These are phyloP conservation scores for Channa argus DNA, from an alignment of 2,113 vertebrate species.

Conservation along the genomic window DNA sequence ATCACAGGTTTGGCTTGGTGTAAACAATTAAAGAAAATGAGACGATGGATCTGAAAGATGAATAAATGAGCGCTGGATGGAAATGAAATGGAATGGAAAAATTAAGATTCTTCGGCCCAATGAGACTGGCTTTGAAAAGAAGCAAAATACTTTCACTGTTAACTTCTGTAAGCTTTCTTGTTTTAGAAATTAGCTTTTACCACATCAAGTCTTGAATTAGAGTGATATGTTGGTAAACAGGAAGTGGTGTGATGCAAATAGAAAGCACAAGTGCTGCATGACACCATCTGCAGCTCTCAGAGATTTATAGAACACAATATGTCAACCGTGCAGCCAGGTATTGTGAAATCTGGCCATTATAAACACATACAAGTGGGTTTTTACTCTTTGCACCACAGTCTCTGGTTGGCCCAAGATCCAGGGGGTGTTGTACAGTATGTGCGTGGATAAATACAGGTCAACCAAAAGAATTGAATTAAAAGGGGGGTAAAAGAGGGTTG, in stretches of 20 bases:
- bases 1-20: slow-evolving; percentile 45
- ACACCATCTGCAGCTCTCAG: slow-evolving; percentile 41
- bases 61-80: slow-evolving; percentile 11
- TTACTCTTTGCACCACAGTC: slow-evolving; percentile 44
- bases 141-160: not conserved
- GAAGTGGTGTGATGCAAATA: slow-evolving; percentile 46
- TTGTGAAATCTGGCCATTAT: slow-evolving; percentile 28
- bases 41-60: slow-evolving; percentile 31
- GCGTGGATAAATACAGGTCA: slow-evolving; percentile 31
- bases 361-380: slow-evolving; percentile 47
- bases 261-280: slow-evolving; percentile 51
- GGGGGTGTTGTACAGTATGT: slow-evolving; percentile 9
- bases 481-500: not conserved
- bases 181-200: not conserved
- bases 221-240: slow-evolving; percentile 32
- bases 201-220: not conserved
- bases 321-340: slow-evolving; percentile 45
- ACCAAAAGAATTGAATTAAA: slow-evolving; percentile 20
- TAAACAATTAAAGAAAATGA: slow-evolving; percentile 43
- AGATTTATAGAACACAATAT: slow-evolving; percentile 37
- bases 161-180: not conserved
- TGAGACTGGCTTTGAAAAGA: not conserved
- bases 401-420: slow-evolving; percentile 30
- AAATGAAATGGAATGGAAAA: not conserved
- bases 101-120: slow-evolving; percentile 2